A percentile compares a stretch with the other conserved stretches of the same genome.
Conservation (phyloP, 2,888 invertebrate genomes). For the Glomeris marginata region DNA sequence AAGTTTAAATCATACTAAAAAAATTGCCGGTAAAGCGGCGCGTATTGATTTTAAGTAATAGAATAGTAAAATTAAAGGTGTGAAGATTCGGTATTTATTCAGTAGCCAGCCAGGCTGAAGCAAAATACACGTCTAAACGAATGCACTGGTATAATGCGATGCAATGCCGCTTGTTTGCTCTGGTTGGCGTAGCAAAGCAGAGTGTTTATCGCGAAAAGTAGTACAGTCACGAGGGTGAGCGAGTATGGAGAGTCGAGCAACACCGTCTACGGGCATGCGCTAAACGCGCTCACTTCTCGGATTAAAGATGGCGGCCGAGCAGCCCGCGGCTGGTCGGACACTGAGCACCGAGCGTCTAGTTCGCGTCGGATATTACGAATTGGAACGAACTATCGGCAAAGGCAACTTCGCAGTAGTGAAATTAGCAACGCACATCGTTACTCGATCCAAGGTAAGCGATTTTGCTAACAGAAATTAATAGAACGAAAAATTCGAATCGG, state of each 20-base stretch:
- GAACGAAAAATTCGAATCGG: too few species aligned
- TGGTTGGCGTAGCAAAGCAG: background rate
- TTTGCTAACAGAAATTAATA: too few species aligned
- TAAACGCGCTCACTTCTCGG: constrained; percentile 17
- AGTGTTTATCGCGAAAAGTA: background rate
- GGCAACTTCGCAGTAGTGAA: constrained; percentile 99
- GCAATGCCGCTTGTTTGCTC: background rate
- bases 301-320: constrained; percentile 20
- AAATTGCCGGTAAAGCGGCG: too few species aligned
- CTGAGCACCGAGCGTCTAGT: constrained; percentile 47
- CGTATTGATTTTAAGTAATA: too few species aligned
- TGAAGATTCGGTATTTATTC: too few species aligned
- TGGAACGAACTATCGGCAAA: constrained; percentile 95
- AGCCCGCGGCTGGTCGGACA: constrained; percentile 14
- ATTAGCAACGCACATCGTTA: constrained; percentile 93
- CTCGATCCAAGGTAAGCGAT: constrained; percentile 84
- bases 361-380: constrained; percentile 92
- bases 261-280: constrained; percentile 5
- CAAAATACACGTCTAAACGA: background rate
- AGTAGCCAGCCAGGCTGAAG: background rate
- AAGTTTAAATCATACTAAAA: too few species aligned
- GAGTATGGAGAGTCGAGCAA: too few species aligned
- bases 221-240: too few species aligned
- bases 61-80: too few species aligned
- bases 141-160: background rate